A percentile compares a stretch with the other conserved stretches of the same genome.
Evolutionary conservation across 2,888 invertebrate genomes (phyloP).

Genomic region (Lysandra coridon): DNA sequence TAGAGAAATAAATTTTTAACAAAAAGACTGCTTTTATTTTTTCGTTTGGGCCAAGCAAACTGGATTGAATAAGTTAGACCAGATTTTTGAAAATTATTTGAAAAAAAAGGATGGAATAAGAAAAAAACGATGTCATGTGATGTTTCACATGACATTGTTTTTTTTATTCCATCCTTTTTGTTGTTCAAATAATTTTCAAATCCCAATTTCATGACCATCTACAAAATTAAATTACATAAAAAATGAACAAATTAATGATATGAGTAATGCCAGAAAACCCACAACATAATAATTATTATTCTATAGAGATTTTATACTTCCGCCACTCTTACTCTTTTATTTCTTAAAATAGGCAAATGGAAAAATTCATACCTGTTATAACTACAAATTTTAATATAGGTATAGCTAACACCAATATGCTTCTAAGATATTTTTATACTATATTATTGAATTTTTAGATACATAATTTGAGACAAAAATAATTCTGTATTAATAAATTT

Average conservation of each 20-base stretch:
- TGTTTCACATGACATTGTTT: too few species aligned
- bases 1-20: neutral
- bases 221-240: too few species aligned
- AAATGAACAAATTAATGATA: neutral
- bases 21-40: constrained; percentile 5
- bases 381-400: neutral
- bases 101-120: neutral
- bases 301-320: neutral
- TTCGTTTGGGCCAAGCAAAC: neutral
- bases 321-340: neutral
- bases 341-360: neutral
- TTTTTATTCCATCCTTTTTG: too few species aligned
- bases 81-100: neutral
- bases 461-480: too few species aligned
- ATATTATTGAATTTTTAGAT: neutral
- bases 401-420: neutral
- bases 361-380: neutral
- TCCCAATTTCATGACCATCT: too few species aligned
- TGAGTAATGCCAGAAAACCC: neutral
- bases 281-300: neutral
- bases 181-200: too few species aligned
- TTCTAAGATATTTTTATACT: constrained; percentile 7
- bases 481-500: too few species aligned
- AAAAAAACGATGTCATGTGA: neutral
- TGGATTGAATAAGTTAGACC: neutral